Base-by-base conservation (phyloP, 2,888 invertebrate genomes). In the Drosophila infuscata region DNA sequence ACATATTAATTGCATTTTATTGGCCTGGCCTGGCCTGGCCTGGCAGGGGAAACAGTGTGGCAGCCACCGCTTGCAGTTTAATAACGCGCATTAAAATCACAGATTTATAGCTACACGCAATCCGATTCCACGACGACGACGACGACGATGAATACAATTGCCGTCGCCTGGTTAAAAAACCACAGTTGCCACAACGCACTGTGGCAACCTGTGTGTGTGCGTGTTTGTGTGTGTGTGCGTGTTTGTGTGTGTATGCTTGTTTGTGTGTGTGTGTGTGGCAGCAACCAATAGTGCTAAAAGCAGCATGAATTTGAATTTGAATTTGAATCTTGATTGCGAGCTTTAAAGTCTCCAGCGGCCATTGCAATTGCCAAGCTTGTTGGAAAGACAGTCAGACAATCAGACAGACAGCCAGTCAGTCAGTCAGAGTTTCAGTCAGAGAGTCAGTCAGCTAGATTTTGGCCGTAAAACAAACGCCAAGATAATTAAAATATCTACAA, bases 1-100 rank as follows among this genome's bases (percentile, higher is more conserved):
- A 85, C 88, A 90, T 89, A 88, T 90, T 89, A 89, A 89, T 89
- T 89, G 89, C 89, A 88, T 89, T 89, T 89, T 89, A 89, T 89
- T 90, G 89, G 82, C 83, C 88, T 81, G 74, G 15, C 25, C 25
- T 25, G 25, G 25, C 25, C 20, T 25, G 20, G 20, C 20, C 2
- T 25, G 25, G 62, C 61, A 54, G 9, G 57, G 33, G 33, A 48
- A 53, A 32, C 30, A 49, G 29, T 46, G 54, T 38, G 48, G 48
- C 46, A 41, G 30, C 30, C 59, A 71, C 76, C 79, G 83, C 78
- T 77, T 82, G 88, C 85, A 87, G 73, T 87, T 87, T 87, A 87
- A 89, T 87, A 85, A 82, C 88, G 89, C 82, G 88, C 87, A 87
- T 87, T 84, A 87, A 87, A 87, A 88, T 83, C 85, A 78, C 82